These are phyloP conservation scores for Apis florea DNA, from an alignment of 1,140 invertebrate species.

Conservation along the genomic window DNA sequence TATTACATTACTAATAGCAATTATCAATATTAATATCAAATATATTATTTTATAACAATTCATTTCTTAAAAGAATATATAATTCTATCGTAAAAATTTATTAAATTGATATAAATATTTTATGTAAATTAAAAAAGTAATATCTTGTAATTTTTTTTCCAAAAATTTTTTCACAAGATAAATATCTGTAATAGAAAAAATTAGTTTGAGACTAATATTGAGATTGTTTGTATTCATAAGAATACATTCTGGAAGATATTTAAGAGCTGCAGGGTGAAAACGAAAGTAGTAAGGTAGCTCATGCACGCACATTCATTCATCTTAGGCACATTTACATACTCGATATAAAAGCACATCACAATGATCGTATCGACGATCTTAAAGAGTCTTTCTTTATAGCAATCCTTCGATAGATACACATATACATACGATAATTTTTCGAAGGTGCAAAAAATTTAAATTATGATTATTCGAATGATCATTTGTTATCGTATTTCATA, in stretches of 20 bases:
- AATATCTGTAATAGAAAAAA: not conserved
- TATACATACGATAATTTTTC: slow-evolving; percentile 52
- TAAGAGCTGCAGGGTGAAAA: slow-evolving; percentile 31
- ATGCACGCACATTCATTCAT: slow-evolving; percentile 66
- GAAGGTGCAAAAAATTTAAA: slow-evolving; percentile 38
- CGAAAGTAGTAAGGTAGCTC: slow-evolving; percentile 30
- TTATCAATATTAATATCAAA: not conserved
- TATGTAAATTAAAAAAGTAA: not conserved
- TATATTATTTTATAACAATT: not conserved
- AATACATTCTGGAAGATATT: slow-evolving; percentile 23
- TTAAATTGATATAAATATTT: not conserved
- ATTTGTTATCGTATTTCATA: not conserved
- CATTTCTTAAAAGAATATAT: not conserved
- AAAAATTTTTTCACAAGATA: not conserved
- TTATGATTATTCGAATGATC: slow-evolving; percentile 40
- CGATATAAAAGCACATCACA: slow-evolving; percentile 69
- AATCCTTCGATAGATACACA: slow-evolving; percentile 59
- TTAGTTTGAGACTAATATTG: not conserved
- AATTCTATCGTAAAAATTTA: not conserved
- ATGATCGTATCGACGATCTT: slow-evolving; percentile 63
- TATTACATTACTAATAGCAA: not conserved
- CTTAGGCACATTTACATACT: slow-evolving; percentile 73
- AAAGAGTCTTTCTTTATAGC: slow-evolving; percentile 58
- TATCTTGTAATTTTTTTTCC: not conserved
- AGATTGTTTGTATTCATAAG: not conserved